A percentile compares a stretch with the other conserved stretches of the same genome.
These are phyloP conservation scores for Onychorhynchus coronatus DNA, from an alignment of 2,113 vertebrate species.

Conservation along the genomic window DNA sequence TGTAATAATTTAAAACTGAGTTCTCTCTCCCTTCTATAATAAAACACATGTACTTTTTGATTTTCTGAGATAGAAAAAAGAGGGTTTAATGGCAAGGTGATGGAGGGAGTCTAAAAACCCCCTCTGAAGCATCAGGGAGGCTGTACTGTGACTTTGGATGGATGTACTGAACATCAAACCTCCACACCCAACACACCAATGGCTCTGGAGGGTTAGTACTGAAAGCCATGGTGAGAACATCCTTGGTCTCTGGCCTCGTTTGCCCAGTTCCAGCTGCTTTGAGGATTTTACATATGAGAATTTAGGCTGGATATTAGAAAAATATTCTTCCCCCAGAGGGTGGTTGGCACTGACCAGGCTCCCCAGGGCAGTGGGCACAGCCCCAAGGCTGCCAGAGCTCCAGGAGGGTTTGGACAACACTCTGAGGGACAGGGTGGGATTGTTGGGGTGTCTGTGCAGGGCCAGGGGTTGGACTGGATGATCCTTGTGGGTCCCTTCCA, in stretches of 20 bases:
- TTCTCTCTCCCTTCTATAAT: background rate
- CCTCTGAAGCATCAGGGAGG: background rate
- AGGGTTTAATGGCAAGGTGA: background rate
- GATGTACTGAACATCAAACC: background rate
- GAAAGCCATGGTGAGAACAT: background rate
- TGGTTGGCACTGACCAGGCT: background rate
- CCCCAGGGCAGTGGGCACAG: background rate
- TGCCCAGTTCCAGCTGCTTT: background rate
- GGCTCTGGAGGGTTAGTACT: background rate
- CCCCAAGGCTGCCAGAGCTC: background rate
- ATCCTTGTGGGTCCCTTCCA: background rate
- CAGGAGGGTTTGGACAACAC: rapidly evolving
- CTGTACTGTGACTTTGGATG: background rate
- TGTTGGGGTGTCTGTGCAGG: background rate
- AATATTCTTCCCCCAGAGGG: background rate
- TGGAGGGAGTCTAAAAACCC: background rate
- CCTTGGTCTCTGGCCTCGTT: background rate
- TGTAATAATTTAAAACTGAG: background rate
- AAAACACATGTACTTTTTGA: background rate
- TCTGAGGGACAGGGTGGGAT: background rate
- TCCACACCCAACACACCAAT: background rate
- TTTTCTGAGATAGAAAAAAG: background rate
- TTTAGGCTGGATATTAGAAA: background rate
- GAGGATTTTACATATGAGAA: background rate
- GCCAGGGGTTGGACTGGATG: too few species aligned